Percentiles rank a stretch among this genome's conserved stretches.
These are phyloP conservation scores for Beris morrisii DNA, from an alignment of 2,888 invertebrate genomes.

Conservation along the genomic window DNA sequence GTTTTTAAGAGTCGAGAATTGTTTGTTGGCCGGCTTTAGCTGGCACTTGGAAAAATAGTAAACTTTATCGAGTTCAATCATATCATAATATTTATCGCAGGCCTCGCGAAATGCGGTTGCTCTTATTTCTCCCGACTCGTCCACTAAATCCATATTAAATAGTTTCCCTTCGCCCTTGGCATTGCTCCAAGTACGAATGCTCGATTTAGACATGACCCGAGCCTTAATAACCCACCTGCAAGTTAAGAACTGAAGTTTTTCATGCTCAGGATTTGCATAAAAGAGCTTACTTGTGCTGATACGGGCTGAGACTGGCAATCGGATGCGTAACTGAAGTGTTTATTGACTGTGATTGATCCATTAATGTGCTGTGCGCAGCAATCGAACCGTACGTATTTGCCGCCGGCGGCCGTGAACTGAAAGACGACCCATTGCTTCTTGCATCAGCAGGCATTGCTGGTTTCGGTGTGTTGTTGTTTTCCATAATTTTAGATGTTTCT, in stretches of 20 bases:
- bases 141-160: slow-evolving; percentile 89
- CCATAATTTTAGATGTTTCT: slow-evolving; percentile 39
- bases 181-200: slow-evolving; percentile 87
- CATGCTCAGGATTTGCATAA: slow-evolving; percentile 9
- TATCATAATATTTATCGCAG: slow-evolving; percentile 85
- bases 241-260: slow-evolving; percentile 14
- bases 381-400: not conserved
- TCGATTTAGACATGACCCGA: slow-evolving; percentile 79
- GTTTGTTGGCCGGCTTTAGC: slow-evolving; percentile 93
- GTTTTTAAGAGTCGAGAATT: slow-evolving; percentile 79
- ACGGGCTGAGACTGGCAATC: slow-evolving; percentile 71
- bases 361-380: not conserved
- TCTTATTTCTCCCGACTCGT: slow-evolving; percentile 91
- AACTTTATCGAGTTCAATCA: slow-evolving; percentile 85
- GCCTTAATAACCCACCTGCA: slow-evolving; percentile 88
- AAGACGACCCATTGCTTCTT: not conserved
- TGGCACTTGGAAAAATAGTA: slow-evolving; percentile 84
- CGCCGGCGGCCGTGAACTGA: not conserved
- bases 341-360: slow-evolving; percentile 41
- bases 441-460: not conserved
- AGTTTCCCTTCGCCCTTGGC: slow-evolving; percentile 90
- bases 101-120: slow-evolving; percentile 87
- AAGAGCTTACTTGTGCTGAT: slow-evolving; percentile 77
- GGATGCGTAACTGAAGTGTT: slow-evolving; percentile 60
- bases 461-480: slow-evolving; percentile 10